Evolutionary conservation across 2,888 invertebrate genomes (phyloP), one percentile per base, ranked within the genome.

Genomic region (Ametastegia equiseti): DNA sequence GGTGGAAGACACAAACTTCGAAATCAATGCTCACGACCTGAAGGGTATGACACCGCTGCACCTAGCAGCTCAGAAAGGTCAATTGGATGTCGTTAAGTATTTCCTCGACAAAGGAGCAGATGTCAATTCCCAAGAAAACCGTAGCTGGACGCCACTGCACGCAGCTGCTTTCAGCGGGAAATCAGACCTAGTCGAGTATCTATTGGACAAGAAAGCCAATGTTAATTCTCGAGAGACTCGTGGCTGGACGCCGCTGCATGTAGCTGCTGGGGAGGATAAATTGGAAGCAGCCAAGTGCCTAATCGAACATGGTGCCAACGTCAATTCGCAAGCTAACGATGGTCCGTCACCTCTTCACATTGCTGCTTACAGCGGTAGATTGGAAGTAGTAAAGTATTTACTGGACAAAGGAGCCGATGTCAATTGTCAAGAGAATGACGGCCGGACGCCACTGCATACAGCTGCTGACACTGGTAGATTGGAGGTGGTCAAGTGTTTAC

Each of bases 101-200:
- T 92, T 97, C 47, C 92, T 97, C 30, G 92, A 93, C 77, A 93
- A 95, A 84, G 97, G 97, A 0, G 96, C 96, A 0, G 95, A 95
- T 50, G 9, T 50, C 50, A 50, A 50, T 50, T 50, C 50, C 19
- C 50, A 15, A 50, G 50, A n/a, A 19, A 50, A 19, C n/a, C n/a
- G 19, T 50, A 19, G 50, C 50, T 50, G n/a, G 50, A 36, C 33
- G 33, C 65, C 33, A 1, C n/a, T 65, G 5, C 65, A 65, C 23
- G 15, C 36, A 30, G 65, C 65, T 27, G 23, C 60, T 15, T 11
- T 7, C 2, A 13, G 15, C n/a, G 30, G 60, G 1, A 9, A 30
- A 13, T 13, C 27, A 4, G 27, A 27, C 1, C 13, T 60, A 4
- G 11, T 30, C 5, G 23, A 60, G 60, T 60, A 30, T 15, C 13